These are phyloP conservation scores for Brachionichthys hirsutus DNA, from an alignment of 2,113 vertebrate species.

Conservation along the genomic window DNA sequence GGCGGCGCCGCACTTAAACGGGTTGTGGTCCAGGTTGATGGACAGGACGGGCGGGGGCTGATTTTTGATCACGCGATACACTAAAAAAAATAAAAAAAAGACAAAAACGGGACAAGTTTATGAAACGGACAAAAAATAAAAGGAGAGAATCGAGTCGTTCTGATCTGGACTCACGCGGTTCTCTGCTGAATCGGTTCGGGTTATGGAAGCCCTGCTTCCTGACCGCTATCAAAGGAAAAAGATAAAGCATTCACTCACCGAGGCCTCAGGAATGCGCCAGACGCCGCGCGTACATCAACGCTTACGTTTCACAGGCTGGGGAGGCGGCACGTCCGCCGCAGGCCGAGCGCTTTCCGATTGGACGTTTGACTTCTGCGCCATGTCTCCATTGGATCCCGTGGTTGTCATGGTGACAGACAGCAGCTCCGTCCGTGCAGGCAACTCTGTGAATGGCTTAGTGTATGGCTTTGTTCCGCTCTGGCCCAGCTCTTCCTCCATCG, in stretches of 20 bases:
- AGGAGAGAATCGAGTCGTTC: neutral
- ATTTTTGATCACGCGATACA: conserved; percentile 87
- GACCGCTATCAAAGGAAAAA: conserved; percentile 60
- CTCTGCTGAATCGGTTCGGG: conserved; percentile 82
- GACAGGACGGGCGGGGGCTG: conserved; percentile 80
- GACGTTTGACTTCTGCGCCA: conserved; percentile 51
- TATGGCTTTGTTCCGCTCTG: conserved; percentile 75
- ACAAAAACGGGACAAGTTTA: neutral
- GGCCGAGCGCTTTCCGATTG: conserved; percentile 59
- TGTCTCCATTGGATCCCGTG: conserved; percentile 40
- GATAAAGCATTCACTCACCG: neutral
- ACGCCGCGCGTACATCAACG: neutral
- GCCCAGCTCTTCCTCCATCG: conserved; percentile 62
- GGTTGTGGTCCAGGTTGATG: conserved; percentile 90
- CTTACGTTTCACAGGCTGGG: conserved; percentile 70
- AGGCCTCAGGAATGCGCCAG: neutral
- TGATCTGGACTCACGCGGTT: conserved; percentile 75
- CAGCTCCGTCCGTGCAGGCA: conserved; percentile 42
- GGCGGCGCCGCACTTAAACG: conserved; percentile 91
- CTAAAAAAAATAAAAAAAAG: conserved; percentile 78
- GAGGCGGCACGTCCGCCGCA: conserved; percentile 39
- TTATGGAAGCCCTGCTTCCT: conserved; percentile 81
- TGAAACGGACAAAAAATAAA: neutral
- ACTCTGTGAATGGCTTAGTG: conserved; percentile 61
- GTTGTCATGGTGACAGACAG: conserved; percentile 55